Conservation (phyloP, 1,140 invertebrate species). For the Drosophila takahashii region DNA sequence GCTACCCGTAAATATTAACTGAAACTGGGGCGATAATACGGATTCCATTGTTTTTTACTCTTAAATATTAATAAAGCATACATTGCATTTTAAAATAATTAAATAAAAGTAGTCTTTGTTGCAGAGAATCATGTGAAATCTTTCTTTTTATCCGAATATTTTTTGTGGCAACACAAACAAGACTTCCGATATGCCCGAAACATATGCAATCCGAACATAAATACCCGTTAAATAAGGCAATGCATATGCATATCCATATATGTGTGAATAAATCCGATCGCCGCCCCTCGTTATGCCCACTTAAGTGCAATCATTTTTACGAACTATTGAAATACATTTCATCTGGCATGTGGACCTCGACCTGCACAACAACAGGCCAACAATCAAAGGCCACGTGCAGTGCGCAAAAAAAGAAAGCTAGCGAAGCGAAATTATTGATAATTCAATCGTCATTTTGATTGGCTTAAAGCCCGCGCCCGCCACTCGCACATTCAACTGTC, state of each 20-base stretch:
- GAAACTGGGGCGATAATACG: background rate
- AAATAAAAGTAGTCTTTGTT: background rate
- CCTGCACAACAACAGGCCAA: slow-evolving; percentile 42
- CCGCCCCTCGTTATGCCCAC: slow-evolving; percentile 39
- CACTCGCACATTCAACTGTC: slow-evolving; percentile 38
- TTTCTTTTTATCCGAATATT: background rate
- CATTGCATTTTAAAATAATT: background rate
- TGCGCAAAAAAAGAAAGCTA: slow-evolving; percentile 6
- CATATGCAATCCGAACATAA: slow-evolving; percentile 15
- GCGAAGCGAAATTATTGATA: slow-evolving; percentile 56
- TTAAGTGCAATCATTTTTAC: slow-evolving; percentile 58
- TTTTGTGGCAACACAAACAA: background rate
- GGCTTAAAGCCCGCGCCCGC: slow-evolving; percentile 41
- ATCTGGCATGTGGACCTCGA: slow-evolving; percentile 34
- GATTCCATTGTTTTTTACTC: no score
- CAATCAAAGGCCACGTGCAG: slow-evolving; percentile 48
- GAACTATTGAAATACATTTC: slow-evolving; percentile 57
- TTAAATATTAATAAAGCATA: no score
- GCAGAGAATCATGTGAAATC: background rate
- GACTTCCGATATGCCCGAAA: background rate
- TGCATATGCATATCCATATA: slow-evolving; percentile 32
- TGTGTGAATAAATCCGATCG: slow-evolving; percentile 34
- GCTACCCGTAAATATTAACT: background rate
- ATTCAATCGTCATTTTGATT: slow-evolving; percentile 71
- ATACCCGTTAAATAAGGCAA: slow-evolving; percentile 40